These are phyloP conservation scores for Cnemophilus loriae DNA, from an alignment of 2,113 vertebrate genomes.

Conservation along the genomic window DNA sequence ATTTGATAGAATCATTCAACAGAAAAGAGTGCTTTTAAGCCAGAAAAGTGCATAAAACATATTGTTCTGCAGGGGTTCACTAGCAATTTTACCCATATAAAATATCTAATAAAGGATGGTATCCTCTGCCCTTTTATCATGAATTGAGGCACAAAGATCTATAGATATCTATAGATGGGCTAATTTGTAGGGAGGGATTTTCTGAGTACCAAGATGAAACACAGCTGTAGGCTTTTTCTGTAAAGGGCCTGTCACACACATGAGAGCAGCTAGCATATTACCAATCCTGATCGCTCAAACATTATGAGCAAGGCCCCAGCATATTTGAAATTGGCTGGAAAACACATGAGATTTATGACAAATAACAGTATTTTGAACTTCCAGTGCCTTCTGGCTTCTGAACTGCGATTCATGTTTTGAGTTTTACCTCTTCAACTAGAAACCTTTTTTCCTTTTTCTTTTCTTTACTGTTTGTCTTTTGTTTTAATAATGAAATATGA, in stretches of 20 bases:
- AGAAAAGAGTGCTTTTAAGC: neutral
- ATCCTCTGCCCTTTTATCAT: neutral
- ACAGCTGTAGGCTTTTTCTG: neutral
- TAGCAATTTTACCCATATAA: neutral
- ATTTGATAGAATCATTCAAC: neutral
- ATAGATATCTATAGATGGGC: neutral
- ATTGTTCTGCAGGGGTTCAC: neutral
- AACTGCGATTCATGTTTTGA: neutral
- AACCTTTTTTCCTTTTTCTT: neutral
- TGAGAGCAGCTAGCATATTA: neutral
- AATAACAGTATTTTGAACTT: constrained; percentile 19
- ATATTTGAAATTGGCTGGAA: neutral
- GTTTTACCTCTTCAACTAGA: neutral
- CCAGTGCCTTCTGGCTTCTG: neutral
- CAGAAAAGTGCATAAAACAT: neutral
- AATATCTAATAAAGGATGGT: neutral
- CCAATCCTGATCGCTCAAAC: neutral
- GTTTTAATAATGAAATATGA: neutral
- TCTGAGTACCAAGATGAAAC: neutral
- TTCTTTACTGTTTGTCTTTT: neutral
- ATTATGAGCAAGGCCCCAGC: neutral
- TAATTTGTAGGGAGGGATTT: neutral
- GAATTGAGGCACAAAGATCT: neutral
- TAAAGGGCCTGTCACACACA: neutral
- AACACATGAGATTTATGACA: neutral